A percentile compares a stretch with the other conserved stretches of the same genome.
These are phyloP conservation scores for Setipinna tenuifilis DNA, from an alignment of 2,797 vertebrate species.

Conservation along the genomic window DNA sequence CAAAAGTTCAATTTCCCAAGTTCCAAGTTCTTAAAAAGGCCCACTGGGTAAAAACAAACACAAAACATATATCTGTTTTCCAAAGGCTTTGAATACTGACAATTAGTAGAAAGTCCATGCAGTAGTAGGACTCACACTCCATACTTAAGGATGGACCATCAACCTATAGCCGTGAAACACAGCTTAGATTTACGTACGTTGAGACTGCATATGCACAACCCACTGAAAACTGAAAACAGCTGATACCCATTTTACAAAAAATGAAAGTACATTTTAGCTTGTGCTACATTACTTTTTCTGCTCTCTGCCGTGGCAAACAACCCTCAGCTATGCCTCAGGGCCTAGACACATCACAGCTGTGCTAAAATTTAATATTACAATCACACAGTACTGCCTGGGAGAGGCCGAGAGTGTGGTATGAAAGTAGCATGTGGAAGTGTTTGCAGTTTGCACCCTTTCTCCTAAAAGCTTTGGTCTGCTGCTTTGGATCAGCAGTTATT, in stretches of 20 bases:
- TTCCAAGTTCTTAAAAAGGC: no score
- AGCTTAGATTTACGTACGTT: background rate
- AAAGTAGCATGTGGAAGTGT: background rate
- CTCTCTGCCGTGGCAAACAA: background rate
- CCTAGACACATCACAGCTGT: constrained; percentile 23
- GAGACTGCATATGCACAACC: background rate
- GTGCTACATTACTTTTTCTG: background rate
- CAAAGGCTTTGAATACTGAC: no score
- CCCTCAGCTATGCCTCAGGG: constrained; percentile 20
- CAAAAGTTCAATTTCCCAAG: background rate
- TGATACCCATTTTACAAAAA: background rate
- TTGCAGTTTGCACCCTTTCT: background rate
- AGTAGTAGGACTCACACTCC: background rate
- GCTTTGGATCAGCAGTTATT: background rate
- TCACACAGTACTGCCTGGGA: background rate
- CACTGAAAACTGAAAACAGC: background rate
- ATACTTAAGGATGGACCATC: background rate
- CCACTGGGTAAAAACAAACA: no score
- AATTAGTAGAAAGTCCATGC: background rate
- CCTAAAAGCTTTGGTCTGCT: background rate
- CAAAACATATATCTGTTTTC: no score
- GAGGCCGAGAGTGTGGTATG: background rate
- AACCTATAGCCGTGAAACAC: background rate
- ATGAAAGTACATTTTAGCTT: background rate
- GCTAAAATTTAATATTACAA: background rate